Evolutionary conservation across 1,140 invertebrate genomes (phyloP).

Genomic region (Pseudomyrmex pallidus): DNA sequence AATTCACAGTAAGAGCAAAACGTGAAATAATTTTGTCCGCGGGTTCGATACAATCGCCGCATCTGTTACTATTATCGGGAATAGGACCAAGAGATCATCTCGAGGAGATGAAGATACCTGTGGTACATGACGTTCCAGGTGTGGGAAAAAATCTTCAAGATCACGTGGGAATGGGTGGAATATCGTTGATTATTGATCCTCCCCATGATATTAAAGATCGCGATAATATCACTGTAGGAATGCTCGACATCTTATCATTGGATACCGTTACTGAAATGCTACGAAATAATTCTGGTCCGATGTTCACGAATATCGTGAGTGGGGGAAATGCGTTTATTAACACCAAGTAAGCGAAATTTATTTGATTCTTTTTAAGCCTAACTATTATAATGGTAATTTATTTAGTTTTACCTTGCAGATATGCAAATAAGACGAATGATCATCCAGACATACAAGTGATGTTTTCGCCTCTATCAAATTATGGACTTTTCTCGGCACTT

Average conservation of each 20-base stretch:
- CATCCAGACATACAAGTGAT: constrained; percentile 92
- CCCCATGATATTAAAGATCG: constrained; percentile 82
- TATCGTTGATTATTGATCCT: constrained; percentile 86
- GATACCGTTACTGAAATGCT: constrained; percentile 86
- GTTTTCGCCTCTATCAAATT: constrained; percentile 91
- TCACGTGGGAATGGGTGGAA: constrained; percentile 89
- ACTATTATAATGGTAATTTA: background rate
- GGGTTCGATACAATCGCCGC: constrained; percentile 90
- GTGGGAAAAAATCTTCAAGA: constrained; percentile 94
- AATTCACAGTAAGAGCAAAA: constrained; percentile 84
- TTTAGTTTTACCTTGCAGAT: constrained; percentile 79
- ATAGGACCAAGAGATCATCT: constrained; percentile 89
- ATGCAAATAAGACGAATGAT: constrained; percentile 84
- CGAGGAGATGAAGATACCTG: constrained; percentile 85
- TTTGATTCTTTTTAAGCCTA: background rate
- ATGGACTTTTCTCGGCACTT: constrained; percentile 89
- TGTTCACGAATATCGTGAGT: constrained; percentile 90
- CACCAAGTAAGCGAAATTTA: constrained; percentile 84
- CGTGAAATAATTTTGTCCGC: constrained; percentile 91
- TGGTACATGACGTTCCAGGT: constrained; percentile 87
- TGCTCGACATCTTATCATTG: constrained; percentile 86
- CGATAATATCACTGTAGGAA: constrained; percentile 86
- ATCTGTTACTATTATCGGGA: constrained; percentile 93
- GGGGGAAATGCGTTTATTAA: constrained; percentile 91
- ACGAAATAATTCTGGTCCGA: constrained; percentile 85